Conservation (phyloP, 1,140 invertebrate species). For the Pararge aegeria region DNA sequence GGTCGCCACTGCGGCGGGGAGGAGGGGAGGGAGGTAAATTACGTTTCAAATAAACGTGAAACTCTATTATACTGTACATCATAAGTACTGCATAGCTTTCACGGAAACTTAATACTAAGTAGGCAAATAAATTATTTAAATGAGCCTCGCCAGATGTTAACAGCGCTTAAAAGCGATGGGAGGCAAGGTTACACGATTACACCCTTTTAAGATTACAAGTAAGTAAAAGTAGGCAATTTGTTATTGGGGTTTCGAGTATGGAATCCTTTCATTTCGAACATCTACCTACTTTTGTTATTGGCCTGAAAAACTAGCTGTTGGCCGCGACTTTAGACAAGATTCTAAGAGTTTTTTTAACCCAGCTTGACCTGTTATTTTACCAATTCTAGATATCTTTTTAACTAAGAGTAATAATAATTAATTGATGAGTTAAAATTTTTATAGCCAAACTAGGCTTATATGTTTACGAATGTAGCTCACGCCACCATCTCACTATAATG, state of each 20-base stretch:
- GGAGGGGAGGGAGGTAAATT: background rate
- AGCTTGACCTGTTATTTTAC: too few species aligned
- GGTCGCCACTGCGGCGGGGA: too few species aligned
- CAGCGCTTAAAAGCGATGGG: background rate
- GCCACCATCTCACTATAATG: too few species aligned
- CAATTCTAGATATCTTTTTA: too few species aligned
- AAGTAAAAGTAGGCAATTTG: background rate
- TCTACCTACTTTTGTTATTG: too few species aligned
- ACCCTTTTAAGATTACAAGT: background rate
- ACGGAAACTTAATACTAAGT: background rate
- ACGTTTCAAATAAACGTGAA: background rate
- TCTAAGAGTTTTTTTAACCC: too few species aligned
- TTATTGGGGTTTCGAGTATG: background rate
- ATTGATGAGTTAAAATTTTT: too few species aligned
- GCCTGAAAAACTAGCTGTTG: background rate
- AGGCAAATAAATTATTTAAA: background rate
- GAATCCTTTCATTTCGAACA: background rate
- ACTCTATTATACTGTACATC: background rate
- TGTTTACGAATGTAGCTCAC: too few species aligned
- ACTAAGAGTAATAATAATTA: too few species aligned
- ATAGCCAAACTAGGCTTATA: too few species aligned
- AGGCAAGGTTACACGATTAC: slow-evolving; percentile 1
- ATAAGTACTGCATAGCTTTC: background rate
- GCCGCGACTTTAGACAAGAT: background rate
- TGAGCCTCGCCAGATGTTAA: background rate